Evolutionary conservation across 2,888 invertebrate genomes (phyloP).

Genomic region (Tenthredo amoena): DNA sequence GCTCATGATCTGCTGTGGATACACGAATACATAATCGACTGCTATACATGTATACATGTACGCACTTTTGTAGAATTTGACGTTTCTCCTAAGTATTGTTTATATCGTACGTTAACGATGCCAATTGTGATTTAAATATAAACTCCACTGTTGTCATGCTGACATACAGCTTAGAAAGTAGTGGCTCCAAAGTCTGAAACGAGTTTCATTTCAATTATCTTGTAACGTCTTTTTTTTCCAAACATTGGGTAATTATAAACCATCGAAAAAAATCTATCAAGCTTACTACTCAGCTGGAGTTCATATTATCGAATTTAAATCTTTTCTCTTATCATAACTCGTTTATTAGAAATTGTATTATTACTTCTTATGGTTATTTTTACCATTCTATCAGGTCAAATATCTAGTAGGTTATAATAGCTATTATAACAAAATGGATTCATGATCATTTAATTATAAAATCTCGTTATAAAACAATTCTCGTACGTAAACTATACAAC

Average conservation of each 20-base stretch:
- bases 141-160: constrained; percentile 28
- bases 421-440: background rate
- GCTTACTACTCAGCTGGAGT: background rate
- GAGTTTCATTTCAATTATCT: background rate
- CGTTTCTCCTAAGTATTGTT: constrained; percentile 9
- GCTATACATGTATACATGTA: background rate
- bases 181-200: background rate
- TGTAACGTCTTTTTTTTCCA: background rate
- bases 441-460: background rate
- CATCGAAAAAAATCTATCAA: background rate
- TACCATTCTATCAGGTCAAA: background rate
- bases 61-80: background rate
- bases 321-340: background rate
- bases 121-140: constrained; percentile 29
- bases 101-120: constrained; percentile 3
- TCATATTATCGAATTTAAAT: background rate
- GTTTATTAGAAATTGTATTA: background rate
- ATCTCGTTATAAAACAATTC: background rate
- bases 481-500: no score
- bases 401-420: background rate
- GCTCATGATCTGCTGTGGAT: background rate
- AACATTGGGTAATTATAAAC: background rate
- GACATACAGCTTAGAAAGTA: background rate
- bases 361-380: background rate
- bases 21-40: background rate